Conservation (phyloP, 2,113 vertebrate genomes). For the Gnathonemus echidnorhynchus region DNA sequence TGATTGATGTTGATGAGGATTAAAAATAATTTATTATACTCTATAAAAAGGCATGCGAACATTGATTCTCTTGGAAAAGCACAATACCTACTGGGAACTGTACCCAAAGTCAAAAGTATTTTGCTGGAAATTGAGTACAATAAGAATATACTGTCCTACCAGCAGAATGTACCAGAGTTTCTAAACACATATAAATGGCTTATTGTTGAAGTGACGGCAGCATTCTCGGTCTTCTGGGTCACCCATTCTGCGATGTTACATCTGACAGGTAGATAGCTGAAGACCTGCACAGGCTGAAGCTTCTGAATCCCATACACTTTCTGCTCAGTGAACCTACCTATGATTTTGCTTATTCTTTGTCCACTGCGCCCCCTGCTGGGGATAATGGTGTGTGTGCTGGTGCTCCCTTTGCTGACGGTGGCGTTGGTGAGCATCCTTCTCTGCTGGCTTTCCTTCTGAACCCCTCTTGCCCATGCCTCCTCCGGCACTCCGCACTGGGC, state of each 20-base stretch:
- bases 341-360: slow-evolving; percentile 36
- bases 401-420: slow-evolving; percentile 28
- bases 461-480: slow-evolving; percentile 4
- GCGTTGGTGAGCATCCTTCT: slow-evolving; percentile 32
- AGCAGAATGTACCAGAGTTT: not conserved
- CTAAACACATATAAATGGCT: not conserved
- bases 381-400: slow-evolving; percentile 20
- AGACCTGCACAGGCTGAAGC: not conserved
- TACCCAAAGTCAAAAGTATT: not conserved
- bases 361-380: slow-evolving; percentile 30
- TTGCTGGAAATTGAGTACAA: not conserved
- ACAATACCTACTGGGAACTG: not conserved
- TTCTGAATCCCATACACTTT: not conserved
- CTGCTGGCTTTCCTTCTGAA: not conserved
- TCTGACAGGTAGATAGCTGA: not conserved
- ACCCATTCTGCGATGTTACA: not conserved
- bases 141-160: not conserved
- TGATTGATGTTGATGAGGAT: not conserved
- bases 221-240: not conserved
- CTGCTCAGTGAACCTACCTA: slow-evolving; percentile 39
- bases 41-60: not conserved
- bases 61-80: no score
- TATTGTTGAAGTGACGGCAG: not conserved
- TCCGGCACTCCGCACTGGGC: slow-evolving; percentile 17
- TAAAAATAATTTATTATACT: not conserved